phyloP scores from a whole-genome alignment of 2,113 vertebrate species.

The Dipodomys spectabilis region DNA sequence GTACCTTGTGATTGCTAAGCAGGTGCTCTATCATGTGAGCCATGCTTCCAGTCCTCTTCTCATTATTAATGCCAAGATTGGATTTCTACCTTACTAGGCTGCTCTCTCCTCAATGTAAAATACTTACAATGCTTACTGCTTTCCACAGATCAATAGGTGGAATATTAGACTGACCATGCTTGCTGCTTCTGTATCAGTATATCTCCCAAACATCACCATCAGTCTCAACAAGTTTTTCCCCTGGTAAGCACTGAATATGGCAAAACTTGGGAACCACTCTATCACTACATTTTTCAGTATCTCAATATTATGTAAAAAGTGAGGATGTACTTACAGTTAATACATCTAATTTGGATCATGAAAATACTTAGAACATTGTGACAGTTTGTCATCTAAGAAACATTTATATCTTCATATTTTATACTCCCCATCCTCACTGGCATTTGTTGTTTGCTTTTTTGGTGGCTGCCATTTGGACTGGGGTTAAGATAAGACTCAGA shows the following conservation, averaged over 20 bases:
- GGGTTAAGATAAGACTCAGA: too few relatives aligned
- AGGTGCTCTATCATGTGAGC: too few relatives aligned
- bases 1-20: too few relatives aligned
- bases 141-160: not conserved
- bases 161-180: not conserved
- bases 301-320: not conserved
- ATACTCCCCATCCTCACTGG: too few relatives aligned
- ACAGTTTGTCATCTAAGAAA: not conserved
- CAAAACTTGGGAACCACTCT: not conserved
- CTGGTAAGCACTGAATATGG: not conserved
- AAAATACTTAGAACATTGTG: slow-evolving; percentile 3
- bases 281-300: slow-evolving; percentile 11
- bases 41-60: not conserved
- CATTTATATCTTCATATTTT: not conserved
- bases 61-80: not conserved
- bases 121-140: not conserved
- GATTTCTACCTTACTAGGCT: not conserved
- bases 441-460: too few relatives aligned
- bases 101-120: not conserved
- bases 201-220: not conserved
- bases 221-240: not conserved
- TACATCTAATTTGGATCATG: not conserved
- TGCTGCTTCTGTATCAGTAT: not conserved
- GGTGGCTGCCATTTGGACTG: too few relatives aligned
- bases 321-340: not conserved